Conservation (phyloP, 2,113 vertebrate species). For the Pogonocichla stellata region DNA sequence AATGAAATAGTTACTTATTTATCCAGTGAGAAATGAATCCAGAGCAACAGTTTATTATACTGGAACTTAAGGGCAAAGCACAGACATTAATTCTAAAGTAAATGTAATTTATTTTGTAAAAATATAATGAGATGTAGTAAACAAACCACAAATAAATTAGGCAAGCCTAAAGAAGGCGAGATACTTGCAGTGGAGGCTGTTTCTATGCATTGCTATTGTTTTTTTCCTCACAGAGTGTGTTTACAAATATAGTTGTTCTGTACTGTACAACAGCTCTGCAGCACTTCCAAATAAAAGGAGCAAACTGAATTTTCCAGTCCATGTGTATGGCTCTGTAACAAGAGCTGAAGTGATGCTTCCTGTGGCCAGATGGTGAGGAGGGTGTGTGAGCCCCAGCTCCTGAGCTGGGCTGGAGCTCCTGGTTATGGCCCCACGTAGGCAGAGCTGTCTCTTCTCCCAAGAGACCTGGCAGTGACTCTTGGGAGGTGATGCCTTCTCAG, state of each 20-base stretch:
- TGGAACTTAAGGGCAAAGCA: neutral
- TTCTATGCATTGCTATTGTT: neutral
- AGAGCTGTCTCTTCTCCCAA: neutral
- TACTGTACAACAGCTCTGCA: neutral
- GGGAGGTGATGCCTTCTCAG: neutral
- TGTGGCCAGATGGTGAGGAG: conserved; percentile 12
- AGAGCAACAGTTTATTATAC: neutral
- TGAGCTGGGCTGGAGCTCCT: conserved; percentile 47
- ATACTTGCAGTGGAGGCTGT: neutral
- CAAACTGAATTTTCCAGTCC: neutral
- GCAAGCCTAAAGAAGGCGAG: neutral
- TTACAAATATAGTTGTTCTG: neutral
- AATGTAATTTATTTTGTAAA: neutral
- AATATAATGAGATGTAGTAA: neutral
- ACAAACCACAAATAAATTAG: neutral
- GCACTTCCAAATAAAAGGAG: neutral
- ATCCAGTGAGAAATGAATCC: neutral
- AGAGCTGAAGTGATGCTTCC: neutral
- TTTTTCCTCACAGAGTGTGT: neutral
- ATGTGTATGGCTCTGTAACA: neutral
- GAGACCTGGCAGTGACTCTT: neutral
- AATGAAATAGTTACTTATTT: neutral
- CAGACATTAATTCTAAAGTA: neutral
- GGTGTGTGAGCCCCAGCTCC: neutral
- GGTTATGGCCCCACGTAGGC: neutral